Conservation (phyloP, 2,113 vertebrate genomes). For the Bos javanicus region DNA sequence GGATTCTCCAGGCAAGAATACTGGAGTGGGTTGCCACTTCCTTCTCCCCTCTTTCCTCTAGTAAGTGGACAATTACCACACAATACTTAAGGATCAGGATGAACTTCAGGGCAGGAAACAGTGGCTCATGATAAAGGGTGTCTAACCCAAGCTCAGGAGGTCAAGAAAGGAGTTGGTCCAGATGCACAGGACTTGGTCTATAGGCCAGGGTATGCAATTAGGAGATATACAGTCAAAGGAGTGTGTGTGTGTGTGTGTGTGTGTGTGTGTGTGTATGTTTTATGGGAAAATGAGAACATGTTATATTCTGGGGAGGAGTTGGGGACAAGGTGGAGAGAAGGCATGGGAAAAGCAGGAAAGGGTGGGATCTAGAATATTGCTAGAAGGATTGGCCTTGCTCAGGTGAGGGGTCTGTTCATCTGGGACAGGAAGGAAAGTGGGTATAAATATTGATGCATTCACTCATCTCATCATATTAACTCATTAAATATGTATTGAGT, state of each 20-base stretch:
- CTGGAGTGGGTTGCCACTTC: not conserved
- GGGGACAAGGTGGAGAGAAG: not conserved
- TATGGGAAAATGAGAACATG: not conserved
- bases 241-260: not conserved
- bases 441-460: not conserved
- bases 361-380: not conserved
- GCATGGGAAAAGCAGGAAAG: not conserved
- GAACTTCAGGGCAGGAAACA: not conserved
- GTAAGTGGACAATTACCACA: not conserved
- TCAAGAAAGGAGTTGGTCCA: not conserved
- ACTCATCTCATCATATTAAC: not conserved
- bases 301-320: not conserved
- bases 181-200: not conserved
- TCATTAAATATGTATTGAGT: not conserved
- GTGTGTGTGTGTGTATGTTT: too few relatives aligned
- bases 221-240: not conserved
- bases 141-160: not conserved
- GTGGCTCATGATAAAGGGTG: not conserved
- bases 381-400: not conserved
- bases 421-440: not conserved
- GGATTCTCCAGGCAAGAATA: not conserved
- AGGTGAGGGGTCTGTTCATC: not conserved
- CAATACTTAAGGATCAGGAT: not conserved
- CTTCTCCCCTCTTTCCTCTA: not conserved
- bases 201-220: not conserved